Evolutionary conservation across 2,797 vertebrate species (phyloP).

Genomic region (Gorsachius magnificus): DNA sequence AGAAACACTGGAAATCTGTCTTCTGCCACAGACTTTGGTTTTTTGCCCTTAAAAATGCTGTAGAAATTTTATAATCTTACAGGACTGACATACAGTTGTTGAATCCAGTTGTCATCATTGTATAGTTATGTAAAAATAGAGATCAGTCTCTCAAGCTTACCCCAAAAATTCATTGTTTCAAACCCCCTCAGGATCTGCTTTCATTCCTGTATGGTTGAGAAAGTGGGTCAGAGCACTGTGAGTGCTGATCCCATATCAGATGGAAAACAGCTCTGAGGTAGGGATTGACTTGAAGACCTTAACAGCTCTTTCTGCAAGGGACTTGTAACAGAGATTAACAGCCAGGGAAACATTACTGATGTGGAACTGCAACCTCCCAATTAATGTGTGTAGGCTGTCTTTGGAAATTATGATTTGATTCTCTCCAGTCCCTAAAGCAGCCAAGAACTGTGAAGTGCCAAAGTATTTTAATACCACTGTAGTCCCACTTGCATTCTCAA

Average conservation of each 20-base stretch:
- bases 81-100: neutral
- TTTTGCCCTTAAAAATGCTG: neutral
- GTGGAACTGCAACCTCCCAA: neutral
- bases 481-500: neutral
- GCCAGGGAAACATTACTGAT: neutral
- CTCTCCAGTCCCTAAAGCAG: neutral
- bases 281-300: neutral
- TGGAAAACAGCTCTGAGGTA: neutral
- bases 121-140: neutral
- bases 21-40: neutral
- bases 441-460: neutral
- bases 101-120: neutral
- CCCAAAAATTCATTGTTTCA: neutral
- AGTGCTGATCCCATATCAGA: neutral
- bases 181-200: neutral
- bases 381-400: neutral
- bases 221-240: neutral
- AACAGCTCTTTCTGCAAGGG: neutral
- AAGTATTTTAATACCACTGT: neutral
- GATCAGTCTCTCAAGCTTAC: neutral
- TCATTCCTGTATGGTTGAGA: neutral
- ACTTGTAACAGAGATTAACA: neutral
- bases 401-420: neutral
- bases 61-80: neutral
- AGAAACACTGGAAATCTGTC: neutral